phyloP scores from a whole-genome alignment of 1,140 invertebrate species.

The Tetragnatha versicolor region DNA sequence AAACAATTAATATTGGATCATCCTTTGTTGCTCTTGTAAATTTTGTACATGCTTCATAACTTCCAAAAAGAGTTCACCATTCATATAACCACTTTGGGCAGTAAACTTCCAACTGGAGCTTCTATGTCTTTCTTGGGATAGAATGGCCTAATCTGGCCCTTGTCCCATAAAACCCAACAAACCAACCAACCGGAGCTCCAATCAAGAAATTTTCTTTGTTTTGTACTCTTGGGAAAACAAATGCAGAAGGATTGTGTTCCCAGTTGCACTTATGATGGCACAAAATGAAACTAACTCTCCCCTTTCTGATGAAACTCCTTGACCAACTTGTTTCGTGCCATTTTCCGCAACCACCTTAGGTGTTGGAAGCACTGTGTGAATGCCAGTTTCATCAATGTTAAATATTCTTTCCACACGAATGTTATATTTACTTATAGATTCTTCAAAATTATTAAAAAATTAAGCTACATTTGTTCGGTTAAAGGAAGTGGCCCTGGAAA shows the following conservation, averaged over 20 bases:
- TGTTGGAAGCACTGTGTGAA: slow-evolving; percentile 65
- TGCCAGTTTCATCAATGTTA: slow-evolving; percentile 67
- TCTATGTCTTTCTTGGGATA: too few species aligned
- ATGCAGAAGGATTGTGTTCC: slow-evolving; percentile 60
- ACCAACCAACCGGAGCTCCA: not conserved
- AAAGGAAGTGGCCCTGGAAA: slow-evolving; percentile 63
- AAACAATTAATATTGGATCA: slow-evolving; percentile 61
- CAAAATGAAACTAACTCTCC: slow-evolving; percentile 60
- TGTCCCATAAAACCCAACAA: too few species aligned
- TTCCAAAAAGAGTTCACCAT: slow-evolving; percentile 63
- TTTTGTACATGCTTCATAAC: slow-evolving; percentile 65
- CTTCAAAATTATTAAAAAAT: slow-evolving; percentile 46
- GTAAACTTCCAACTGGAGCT: slow-evolving; percentile 62
- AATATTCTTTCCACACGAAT: slow-evolving; percentile 61
- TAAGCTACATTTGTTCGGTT: slow-evolving; percentile 59
- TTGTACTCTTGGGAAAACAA: slow-evolving; percentile 60
- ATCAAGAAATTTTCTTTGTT: slow-evolving; percentile 62
- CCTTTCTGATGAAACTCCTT: slow-evolving; percentile 64
- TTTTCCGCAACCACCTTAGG: slow-evolving; percentile 63
- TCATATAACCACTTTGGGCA: slow-evolving; percentile 67
- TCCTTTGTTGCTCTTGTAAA: slow-evolving; percentile 59
- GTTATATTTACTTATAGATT: slow-evolving; percentile 39
- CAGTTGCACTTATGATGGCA: slow-evolving; percentile 57
- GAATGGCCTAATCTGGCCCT: too few species aligned
- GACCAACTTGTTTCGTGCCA: slow-evolving; percentile 64